Conservation (phyloP, 2,797 vertebrate genomes). For the Zonotrichia albicollis region DNA sequence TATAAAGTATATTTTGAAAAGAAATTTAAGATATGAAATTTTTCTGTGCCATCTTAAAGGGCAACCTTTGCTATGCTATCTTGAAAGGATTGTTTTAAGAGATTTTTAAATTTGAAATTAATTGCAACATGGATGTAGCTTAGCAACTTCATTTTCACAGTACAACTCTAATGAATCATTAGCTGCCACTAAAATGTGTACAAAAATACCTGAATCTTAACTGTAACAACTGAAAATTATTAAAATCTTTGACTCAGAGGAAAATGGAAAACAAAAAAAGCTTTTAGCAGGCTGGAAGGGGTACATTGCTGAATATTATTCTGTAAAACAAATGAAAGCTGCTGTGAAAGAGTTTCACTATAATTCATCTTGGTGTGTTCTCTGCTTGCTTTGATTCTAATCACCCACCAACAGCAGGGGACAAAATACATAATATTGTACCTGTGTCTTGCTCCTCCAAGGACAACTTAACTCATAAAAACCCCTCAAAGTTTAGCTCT, state of each 20-base stretch:
- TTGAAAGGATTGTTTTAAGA: neutral
- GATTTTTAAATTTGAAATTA: neutral
- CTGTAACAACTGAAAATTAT: neutral
- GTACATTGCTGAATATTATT: neutral
- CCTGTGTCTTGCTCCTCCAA: neutral
- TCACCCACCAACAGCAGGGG: neutral
- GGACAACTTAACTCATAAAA: neutral
- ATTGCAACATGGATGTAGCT: neutral
- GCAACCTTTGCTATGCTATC: neutral
- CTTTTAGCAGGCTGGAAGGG: neutral
- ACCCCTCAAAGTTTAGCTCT: rapidly evolving
- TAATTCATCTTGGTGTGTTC: neutral
- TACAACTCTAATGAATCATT: neutral
- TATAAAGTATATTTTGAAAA: neutral
- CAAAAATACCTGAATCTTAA: neutral
- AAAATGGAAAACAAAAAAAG: neutral
- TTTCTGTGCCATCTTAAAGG: neutral
- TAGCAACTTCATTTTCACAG: neutral
- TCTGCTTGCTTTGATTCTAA: neutral
- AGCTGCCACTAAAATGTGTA: neutral
- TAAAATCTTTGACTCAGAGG: neutral
- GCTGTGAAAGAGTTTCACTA: neutral
- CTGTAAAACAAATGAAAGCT: neutral
- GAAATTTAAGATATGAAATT: neutral
- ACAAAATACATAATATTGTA: neutral